These are phyloP conservation scores for Channa argus DNA, from an alignment of 2,113 vertebrate genomes.

Conservation along the genomic window DNA sequence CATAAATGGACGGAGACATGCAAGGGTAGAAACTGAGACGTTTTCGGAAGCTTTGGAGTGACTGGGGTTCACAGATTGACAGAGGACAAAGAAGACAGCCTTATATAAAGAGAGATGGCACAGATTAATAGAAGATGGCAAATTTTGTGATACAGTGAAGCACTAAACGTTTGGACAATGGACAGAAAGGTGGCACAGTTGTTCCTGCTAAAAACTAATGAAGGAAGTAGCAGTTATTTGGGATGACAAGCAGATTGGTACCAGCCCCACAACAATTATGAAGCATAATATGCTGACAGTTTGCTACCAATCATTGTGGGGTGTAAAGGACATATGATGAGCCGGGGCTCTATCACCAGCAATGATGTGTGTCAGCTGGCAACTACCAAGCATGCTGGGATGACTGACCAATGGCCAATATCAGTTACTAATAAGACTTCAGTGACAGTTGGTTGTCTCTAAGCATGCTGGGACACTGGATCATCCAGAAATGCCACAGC, in stretches of 20 bases:
- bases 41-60: constrained; percentile 37
- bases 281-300: constrained; percentile 28
- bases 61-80: constrained; percentile 30
- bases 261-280: constrained; percentile 36
- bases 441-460: constrained; percentile 27
- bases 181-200: constrained; percentile 5
- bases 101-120: background rate
- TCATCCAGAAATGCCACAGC: constrained; percentile 17
- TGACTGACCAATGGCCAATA: constrained; percentile 15
- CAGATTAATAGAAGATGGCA: constrained; percentile 11
- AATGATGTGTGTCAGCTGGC: constrained; percentile 38
- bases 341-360: constrained; percentile 25
- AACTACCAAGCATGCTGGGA: constrained; percentile 59
- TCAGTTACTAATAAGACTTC: constrained; percentile 15
- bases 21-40: constrained; percentile 2
- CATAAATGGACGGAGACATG: constrained; percentile 24
- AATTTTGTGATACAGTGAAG: constrained; percentile 12
- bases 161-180: constrained; percentile 11
- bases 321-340: constrained; percentile 46
- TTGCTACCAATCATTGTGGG: constrained; percentile 45
- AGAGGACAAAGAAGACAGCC: constrained; percentile 7
- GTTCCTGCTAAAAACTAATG: constrained; percentile 30
- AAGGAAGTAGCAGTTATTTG: constrained; percentile 17
- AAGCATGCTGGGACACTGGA: constrained; percentile 32
- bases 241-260: constrained; percentile 34